Conservation (phyloP, 2,797 vertebrate species). For the Acipenser transmontanus region DNA sequence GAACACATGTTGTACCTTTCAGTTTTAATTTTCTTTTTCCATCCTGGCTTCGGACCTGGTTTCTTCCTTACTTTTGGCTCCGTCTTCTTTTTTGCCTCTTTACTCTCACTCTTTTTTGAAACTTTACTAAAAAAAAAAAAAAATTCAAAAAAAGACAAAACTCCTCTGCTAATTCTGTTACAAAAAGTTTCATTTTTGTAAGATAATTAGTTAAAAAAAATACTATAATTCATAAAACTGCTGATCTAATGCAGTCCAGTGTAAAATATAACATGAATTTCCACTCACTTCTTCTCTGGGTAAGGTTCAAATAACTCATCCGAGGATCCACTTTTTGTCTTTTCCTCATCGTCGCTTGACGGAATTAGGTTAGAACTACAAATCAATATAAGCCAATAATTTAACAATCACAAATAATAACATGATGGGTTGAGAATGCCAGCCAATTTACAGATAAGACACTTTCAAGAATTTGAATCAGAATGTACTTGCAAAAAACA, state of each 20-base stretch:
- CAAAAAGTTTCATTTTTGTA: no score
- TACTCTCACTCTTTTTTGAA: conserved; percentile 54
- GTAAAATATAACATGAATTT: no score
- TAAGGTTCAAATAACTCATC: conserved; percentile 73
- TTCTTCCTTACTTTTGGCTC: conserved; percentile 81
- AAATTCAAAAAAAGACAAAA: conserved; percentile 15
- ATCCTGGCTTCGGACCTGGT: conserved; percentile 90
- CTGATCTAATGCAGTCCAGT: no score
- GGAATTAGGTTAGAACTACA: background rate
- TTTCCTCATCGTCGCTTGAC: conserved; percentile 58
- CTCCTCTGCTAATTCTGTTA: background rate
- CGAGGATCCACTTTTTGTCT: conserved; percentile 48
- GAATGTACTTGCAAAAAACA: no score
- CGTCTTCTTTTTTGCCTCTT: conserved; percentile 46
- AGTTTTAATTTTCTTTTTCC: conserved; percentile 85
- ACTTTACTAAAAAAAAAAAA: conserved; percentile 30
- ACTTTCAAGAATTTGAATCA: no score
- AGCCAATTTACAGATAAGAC: no score
- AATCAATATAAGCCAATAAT: no score
- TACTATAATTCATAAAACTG: no score
- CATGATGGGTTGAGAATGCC: no score
- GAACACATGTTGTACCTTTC: conserved; percentile 61
- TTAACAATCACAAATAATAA: no score
- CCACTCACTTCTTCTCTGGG: conserved; percentile 67
- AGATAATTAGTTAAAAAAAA: no score